A percentile compares a stretch with the other conserved stretches of the same genome.
These are phyloP conservation scores for Acholoe squamosa DNA, from an alignment of 2,888 invertebrate species.

Conservation along the genomic window DNA sequence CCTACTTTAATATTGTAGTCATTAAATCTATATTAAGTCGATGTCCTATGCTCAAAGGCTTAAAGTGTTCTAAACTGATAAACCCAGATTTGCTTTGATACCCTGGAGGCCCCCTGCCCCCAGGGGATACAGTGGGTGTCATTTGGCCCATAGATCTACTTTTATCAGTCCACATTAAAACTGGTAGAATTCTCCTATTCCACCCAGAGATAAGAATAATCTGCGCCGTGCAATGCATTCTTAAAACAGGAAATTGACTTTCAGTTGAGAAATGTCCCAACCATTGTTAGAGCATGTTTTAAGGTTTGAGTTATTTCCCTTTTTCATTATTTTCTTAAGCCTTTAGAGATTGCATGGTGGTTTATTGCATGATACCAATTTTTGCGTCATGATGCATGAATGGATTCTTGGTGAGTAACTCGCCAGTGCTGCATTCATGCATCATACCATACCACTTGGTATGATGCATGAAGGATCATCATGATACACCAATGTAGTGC, in stretches of 20 bases:
- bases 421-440: too few species aligned
- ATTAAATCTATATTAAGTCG: too few species aligned
- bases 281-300: background rate
- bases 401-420: background rate
- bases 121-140: background rate
- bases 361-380: background rate
- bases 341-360: background rate
- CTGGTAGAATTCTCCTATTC: background rate
- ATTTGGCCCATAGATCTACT: background rate
- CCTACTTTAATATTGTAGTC: too few species aligned
- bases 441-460: too few species aligned
- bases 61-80: slow-evolving; percentile 10
- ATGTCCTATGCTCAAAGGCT: too few species aligned
- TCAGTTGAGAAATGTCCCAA: background rate
- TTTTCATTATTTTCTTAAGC: background rate
- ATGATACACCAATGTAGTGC: too few species aligned
- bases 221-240: background rate
- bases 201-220: slow-evolving; percentile 17
- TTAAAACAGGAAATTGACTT: background rate
- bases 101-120: slow-evolving; percentile 10
- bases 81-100: background rate
- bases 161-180: background rate
- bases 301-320: too few species aligned
- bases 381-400: background rate
- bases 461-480: too few species aligned